Percentiles rank a stretch among this genome's conserved stretches.
These are phyloP conservation scores for Bos indicus DNA, from an alignment of 2,113 vertebrate genomes.

Conservation along the genomic window DNA sequence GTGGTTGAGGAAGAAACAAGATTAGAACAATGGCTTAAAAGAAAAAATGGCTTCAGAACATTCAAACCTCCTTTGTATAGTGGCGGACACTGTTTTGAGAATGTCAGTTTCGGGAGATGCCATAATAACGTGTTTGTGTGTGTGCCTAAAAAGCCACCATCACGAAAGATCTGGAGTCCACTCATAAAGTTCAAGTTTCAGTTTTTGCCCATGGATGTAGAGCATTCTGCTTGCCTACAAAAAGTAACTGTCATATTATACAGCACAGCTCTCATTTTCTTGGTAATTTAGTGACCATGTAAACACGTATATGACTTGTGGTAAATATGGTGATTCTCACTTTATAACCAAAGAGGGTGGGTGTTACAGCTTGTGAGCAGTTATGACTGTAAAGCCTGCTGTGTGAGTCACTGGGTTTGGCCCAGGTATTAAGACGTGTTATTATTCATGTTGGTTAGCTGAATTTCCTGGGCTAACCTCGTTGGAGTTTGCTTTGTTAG, in stretches of 20 bases:
- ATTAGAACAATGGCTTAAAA: not conserved
- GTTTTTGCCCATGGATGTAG: not conserved
- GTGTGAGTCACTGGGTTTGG: constrained; percentile 48
- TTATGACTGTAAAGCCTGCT: constrained; percentile 30
- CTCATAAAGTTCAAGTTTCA: constrained; percentile 7
- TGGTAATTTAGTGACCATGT: not conserved
- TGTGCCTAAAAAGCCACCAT: constrained; percentile 9
- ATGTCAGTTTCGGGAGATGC: constrained; percentile 17
- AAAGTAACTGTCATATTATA: not conserved
- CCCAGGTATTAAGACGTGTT: constrained; percentile 27
- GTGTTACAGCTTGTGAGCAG: constrained; percentile 29
- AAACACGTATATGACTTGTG: constrained; percentile 21
- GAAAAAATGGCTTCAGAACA: not conserved
- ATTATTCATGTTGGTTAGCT: constrained; percentile 11
- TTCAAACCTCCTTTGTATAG: not conserved
- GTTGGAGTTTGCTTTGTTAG: not conserved
- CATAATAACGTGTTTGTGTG: constrained; percentile 20
- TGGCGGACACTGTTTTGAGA: constrained; percentile 12
- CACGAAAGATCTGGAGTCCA: not conserved
- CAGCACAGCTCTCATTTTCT: not conserved
- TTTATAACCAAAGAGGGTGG: constrained; percentile 34
- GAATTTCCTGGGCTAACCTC: constrained; percentile 24
- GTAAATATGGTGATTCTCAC: constrained; percentile 51
- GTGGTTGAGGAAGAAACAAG: not conserved
- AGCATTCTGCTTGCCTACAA: not conserved